A percentile compares a stretch with the other conserved stretches of the same genome.
Conservation (phyloP, 2,797 vertebrate species). For the Diceros bicornis region DNA sequence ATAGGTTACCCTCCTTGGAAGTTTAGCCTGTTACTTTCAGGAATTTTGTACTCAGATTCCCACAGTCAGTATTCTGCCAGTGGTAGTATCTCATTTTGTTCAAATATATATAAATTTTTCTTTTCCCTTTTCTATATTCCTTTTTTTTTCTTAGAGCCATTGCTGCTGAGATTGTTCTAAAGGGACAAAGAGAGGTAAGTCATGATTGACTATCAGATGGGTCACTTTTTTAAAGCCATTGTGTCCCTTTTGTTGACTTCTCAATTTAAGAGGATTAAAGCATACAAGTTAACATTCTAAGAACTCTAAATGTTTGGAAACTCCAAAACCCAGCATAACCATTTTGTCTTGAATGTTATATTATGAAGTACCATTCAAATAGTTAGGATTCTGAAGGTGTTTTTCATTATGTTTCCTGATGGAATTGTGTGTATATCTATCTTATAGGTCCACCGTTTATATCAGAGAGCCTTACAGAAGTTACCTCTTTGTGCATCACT, state of each 20-base stretch:
- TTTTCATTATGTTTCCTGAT: constrained; percentile 77
- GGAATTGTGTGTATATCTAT: constrained; percentile 84
- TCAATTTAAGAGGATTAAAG: constrained; percentile 65
- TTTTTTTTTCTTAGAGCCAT: constrained; percentile 94
- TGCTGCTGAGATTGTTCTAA: constrained; percentile 95
- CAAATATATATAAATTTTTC: constrained; percentile 88
- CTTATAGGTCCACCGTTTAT: constrained; percentile 95
- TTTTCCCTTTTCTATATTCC: constrained; percentile 88
- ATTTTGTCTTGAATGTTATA: constrained; percentile 61
- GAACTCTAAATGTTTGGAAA: constrained; percentile 55
- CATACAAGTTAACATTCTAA: constrained; percentile 62
- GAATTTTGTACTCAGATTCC: constrained; percentile 89
- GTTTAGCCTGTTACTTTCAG: constrained; percentile 89
- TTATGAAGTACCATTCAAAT: constrained; percentile 45
- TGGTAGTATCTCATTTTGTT: constrained; percentile 83
- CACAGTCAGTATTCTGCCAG: constrained; percentile 89
- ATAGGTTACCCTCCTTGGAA: constrained; percentile 90
- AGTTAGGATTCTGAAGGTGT: constrained; percentile 58
- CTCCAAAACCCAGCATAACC: constrained; percentile 38
- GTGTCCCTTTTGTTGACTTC: constrained; percentile 50
- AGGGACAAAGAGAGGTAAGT: constrained; percentile 96
- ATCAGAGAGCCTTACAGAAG: constrained; percentile 96
- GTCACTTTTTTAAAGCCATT: constrained; percentile 45
- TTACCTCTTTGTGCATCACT: constrained; percentile 97
- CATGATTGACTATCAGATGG: constrained; percentile 69